Evolutionary conservation across 2,113 vertebrate species (phyloP).

Genomic region (Xenopus laevis): DNA sequence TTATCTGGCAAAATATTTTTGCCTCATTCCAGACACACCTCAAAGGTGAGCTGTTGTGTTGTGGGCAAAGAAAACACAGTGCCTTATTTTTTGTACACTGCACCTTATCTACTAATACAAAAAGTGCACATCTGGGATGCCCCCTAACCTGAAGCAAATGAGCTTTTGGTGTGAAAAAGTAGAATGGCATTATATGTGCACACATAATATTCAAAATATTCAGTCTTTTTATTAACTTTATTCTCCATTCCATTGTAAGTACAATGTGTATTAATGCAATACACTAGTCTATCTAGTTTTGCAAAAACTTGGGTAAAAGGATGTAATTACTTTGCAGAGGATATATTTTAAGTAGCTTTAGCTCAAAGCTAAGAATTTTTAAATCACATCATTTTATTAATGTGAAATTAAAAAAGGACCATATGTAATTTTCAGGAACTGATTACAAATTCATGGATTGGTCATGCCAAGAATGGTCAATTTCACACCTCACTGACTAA

Average conservation of each 20-base stretch:
- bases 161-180: too few species aligned
- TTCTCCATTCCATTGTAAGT: not conserved
- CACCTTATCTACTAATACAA: too few species aligned
- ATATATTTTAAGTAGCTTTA: constrained; percentile 9
- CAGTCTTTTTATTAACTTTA: too few species aligned
- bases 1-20: too few species aligned
- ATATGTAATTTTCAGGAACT: constrained; percentile 13
- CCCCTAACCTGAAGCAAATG: too few species aligned
- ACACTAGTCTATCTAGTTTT: not conserved
- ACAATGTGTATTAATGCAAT: not conserved
- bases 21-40: too few species aligned
- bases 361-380: constrained; percentile 17
- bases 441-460: constrained; percentile 25
- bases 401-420: constrained; percentile 22
- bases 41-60: too few species aligned
- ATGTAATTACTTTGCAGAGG: constrained; percentile 15
- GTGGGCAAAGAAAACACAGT: too few species aligned
- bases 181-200: too few species aligned
- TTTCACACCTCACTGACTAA: constrained; percentile 23
- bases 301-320: not conserved
- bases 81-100: too few species aligned
- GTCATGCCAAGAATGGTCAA: constrained; percentile 27
- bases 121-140: too few species aligned
- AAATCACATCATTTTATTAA: constrained; percentile 26
- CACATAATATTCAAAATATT: too few species aligned